Base-by-base conservation (phyloP, 1,140 invertebrate species). In the Sesamia nonagrioides region DNA sequence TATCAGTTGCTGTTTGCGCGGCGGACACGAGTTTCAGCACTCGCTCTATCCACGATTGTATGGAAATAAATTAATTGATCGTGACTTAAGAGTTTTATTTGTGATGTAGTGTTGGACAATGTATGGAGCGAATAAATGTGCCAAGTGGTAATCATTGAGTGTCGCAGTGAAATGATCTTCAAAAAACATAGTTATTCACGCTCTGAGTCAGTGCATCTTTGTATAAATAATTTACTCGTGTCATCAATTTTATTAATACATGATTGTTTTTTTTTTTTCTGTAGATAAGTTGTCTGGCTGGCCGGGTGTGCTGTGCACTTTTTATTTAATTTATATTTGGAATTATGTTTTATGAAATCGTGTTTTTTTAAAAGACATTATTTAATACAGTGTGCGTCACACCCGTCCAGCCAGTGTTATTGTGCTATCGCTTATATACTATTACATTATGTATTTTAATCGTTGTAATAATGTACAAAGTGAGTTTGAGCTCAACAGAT, bases 401-500 rank as follows among this genome's bases (percentile, higher is more conserved):
- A 84, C 80, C 61, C 78, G 69, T 42, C 42, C 77, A 45, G 81
- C 56, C 56, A 77, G 52, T 83, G 84, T 84, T 50, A 74, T 84
- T 78, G 90, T 90, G 92, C 92, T 93, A 92, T 90, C 81, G 91
- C 89, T 92, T 91, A 84, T 75, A 87, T 83, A 69, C 68, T 83
- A 83, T 85, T 87, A 90, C 86, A 90, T 84, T 89, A 86, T 87
- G 86, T 92, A 89, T 89, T 82, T 89, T 89, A 86, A 86, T 88
- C 86, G 87, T 86, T 85, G 88, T 94, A 91, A 92, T 91, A 92
- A 91, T 94, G 92, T 94, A 94, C 92, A 94, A 94, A 94, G 88
- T 88, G 92, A 91, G 91, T 92, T 89, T 79, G 77, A 87, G 92
- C 92, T 94, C 92, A 91, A 93, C 72, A 82, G 82, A 88, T 91